Evolutionary conservation across 2,797 vertebrate species (phyloP), one percentile per base, ranked within the genome.

Genomic region (Lates japonicus): DNA sequence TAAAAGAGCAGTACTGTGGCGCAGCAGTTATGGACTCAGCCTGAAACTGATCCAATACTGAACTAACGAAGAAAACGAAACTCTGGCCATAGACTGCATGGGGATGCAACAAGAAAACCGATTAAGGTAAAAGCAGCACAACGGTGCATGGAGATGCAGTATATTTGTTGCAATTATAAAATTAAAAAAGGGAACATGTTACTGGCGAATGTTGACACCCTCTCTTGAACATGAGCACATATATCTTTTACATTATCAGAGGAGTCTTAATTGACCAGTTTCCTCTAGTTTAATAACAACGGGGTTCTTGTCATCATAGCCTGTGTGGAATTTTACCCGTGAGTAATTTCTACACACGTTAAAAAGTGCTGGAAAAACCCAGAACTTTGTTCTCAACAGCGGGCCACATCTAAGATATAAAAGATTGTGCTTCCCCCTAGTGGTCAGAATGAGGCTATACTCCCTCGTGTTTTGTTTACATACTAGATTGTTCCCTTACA

Each of bases 391-490:
- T 14, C 19, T 10, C 11, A 7, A 5, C 10, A 0, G 0, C 16
- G 4, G 0, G 11, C 33, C 5, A 9, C 0, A 4, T 29, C 2
- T 29, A 29, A 49, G 48, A 83, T 61, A 65, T 75, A 42, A 58
- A 79, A 35, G 39, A 25, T 7, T 54, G 61, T 92, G 88, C 76
- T 74, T 44, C 92, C 92, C 88, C 81, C 94, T 91, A 67, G 88
- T 90, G 95, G 84, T 62, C 44, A 83, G 31, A 25, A 41, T 1
- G 3, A 39, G 31, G 16, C 10, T 20, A 1, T 48, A 17, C 64
- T 29, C 6, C 16, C 44, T 48, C 25, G 1, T 14, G 1, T 7
- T 19, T 25, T n/a, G n/a, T 17, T 75, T 44, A 20, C 31, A 22
- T 20, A 58, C 13, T 49, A 59, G 8, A 42, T 70, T 52, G 5